Evolutionary conservation across 2,113 vertebrate species (phyloP), one percentile per base, ranked within the genome.

Genomic region (Pseudopodoces humilis): DNA sequence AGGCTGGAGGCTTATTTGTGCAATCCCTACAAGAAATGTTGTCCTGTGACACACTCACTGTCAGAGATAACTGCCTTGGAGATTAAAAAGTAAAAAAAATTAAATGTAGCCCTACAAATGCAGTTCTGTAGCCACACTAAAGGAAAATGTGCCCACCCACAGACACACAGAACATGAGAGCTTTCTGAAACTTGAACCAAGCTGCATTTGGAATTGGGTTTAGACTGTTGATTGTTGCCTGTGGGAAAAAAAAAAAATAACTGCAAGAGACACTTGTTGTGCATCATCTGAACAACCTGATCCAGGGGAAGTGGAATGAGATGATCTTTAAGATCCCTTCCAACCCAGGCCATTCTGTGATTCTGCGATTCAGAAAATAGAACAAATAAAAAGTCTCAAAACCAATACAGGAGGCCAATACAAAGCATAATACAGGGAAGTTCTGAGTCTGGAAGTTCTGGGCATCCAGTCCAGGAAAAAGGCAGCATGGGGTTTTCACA

Each of bases 1-100:
- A 93, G 80, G 83, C 90, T 96, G 64, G 68, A 86, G 83, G 65
- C 55, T 74, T 28, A 33, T 94, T 95, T 95, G 80, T 90, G 95
- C 93, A 96, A 94, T 83, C 4, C 2, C 53, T 86, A 76, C 86
- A 56, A 88, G 69, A 63, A 56, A 11, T 74, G 50, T 8, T 75
- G 78, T 86, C 37, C 63, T 71, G 49, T 83, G 85, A 96, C 70
- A 92, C 67, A 13, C 53, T 86, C 79, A 59, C 55, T 76, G 52
- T 24, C 67, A 72, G 30, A 69, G 79, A 46, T 49, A 92, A 64
- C 88, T 81, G 64, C 85, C n/a, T 46, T 44, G 69, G 60, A 96
- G 85, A 82, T 82, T 62, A 78, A 80, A 83, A 89, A 59, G 41
- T 4, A 6, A 41, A 60, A 55, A 33, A 69, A 53, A 37, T 3